These are phyloP conservation scores for Pyrrhura leucotis DNA, from an alignment of 2,797 vertebrate species.

Conservation along the genomic window DNA sequence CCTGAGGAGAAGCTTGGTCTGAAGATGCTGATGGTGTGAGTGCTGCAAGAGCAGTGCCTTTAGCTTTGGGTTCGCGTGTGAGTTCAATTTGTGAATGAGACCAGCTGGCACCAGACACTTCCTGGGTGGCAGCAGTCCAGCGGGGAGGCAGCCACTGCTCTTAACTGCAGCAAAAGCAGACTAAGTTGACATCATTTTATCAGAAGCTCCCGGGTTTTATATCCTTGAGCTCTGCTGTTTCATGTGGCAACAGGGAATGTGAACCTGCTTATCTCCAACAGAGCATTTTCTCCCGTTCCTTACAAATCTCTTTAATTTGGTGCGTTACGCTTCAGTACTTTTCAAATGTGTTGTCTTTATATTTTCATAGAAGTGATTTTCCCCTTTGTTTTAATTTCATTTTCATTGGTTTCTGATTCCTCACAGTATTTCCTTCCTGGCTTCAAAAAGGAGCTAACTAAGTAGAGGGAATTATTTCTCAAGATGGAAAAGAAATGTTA, in stretches of 20 bases:
- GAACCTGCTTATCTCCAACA: background rate
- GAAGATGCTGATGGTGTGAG: background rate
- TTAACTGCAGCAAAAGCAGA: background rate
- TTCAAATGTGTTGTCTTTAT: background rate
- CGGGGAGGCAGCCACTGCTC: background rate
- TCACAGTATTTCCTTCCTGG: background rate
- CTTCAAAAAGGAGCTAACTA: conserved; percentile 6
- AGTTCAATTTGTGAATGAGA: background rate
- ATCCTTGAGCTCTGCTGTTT: background rate
- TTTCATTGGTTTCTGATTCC: background rate
- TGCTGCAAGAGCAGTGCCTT: background rate
- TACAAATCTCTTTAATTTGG: background rate
- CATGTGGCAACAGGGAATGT: background rate
- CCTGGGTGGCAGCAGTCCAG: background rate
- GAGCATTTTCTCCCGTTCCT: background rate
- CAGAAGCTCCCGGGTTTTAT: background rate
- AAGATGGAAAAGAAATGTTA: conserved; percentile 7
- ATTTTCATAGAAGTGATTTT: background rate
- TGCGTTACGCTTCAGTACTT: background rate
- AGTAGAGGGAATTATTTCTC: background rate
- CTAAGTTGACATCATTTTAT: background rate
- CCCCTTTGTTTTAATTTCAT: background rate
- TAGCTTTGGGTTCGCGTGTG: background rate
- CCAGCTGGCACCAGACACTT: background rate
- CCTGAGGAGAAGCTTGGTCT: background rate